These are phyloP conservation scores for Hemibagrus wyckioides DNA, from an alignment of 2,113 vertebrate genomes.

Conservation along the genomic window DNA sequence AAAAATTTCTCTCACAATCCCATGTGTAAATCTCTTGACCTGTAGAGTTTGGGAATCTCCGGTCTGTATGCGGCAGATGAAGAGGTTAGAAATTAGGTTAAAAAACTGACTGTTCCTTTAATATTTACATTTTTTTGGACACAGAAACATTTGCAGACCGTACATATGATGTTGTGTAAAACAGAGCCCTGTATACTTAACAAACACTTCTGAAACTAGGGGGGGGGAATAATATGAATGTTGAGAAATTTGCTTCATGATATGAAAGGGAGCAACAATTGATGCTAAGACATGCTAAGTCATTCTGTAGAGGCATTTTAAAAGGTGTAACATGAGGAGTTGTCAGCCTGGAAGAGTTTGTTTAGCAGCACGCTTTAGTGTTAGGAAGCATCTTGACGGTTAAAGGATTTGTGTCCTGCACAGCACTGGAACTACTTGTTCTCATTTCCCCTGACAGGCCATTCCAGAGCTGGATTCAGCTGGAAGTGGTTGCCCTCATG, in stretches of 20 bases:
- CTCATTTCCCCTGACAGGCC: slow-evolving; percentile 78
- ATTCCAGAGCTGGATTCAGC: slow-evolving; percentile 72
- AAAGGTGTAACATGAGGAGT: slow-evolving; percentile 1
- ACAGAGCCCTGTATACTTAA: background rate
- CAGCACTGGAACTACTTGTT: slow-evolving; percentile 72
- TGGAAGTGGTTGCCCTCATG: slow-evolving; percentile 74
- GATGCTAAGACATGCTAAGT: background rate
- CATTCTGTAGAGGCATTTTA: background rate
- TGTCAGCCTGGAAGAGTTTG: slow-evolving; percentile 11
- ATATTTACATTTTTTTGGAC: background rate
- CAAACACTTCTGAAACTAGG: background rate
- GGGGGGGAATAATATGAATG: background rate
- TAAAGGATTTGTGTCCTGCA: slow-evolving; percentile 67
- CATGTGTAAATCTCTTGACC: background rate
- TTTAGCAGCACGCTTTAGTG: slow-evolving; percentile 19
- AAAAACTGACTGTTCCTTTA: too few relatives aligned
- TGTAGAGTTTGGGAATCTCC: background rate
- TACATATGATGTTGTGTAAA: background rate
- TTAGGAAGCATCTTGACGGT: slow-evolving; percentile 64
- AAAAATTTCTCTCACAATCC: background rate
- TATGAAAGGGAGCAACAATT: background rate
- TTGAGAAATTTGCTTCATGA: background rate
- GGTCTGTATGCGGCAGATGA: background rate
- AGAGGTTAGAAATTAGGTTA: background rate
- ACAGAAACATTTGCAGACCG: background rate